Percentiles rank a stretch among this genome's conserved stretches.
Conservation (phyloP, 2,113 vertebrate genomes). For the Tragelaphus strepsiceros region DNA sequence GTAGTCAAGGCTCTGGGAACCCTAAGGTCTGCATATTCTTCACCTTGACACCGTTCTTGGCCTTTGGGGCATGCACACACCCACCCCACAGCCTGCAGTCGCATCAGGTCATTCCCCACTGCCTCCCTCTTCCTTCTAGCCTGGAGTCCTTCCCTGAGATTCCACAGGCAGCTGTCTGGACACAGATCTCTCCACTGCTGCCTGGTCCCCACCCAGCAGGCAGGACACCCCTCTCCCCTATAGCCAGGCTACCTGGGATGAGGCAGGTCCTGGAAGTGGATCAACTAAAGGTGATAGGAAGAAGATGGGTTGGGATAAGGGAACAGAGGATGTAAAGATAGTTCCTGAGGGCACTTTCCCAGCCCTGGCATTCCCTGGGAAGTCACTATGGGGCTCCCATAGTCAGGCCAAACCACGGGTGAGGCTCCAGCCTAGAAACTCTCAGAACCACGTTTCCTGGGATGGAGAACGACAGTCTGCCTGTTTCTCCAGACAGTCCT, state of each 20-base stretch:
- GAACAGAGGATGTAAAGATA: not conserved
- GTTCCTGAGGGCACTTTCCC: not conserved
- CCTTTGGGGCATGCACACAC: not conserved
- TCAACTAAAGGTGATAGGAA: not conserved
- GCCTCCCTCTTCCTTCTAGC: not conserved
- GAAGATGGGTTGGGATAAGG: not conserved
- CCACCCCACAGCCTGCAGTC: not conserved
- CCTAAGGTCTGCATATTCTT: not conserved
- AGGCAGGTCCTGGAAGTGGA: not conserved
- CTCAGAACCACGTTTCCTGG: not conserved
- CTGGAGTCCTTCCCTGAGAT: not conserved
- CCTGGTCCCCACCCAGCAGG: not conserved
- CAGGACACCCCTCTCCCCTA: not conserved
- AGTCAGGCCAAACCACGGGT: not conserved
- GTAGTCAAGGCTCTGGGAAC: not conserved
- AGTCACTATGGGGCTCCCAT: not conserved
- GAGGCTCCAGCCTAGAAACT: not conserved
- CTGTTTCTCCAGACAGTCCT: not conserved
- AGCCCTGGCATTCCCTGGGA: not conserved
- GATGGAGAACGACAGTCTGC: not conserved
- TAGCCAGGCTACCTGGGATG: not conserved
- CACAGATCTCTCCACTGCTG: not conserved
- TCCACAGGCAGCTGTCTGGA: not conserved
- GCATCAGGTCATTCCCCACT: not conserved
- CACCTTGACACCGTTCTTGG: too few species aligned